These are phyloP conservation scores for Nansenia antarctica DNA, from an alignment of 2,113 vertebrate genomes.

Conservation along the genomic window DNA sequence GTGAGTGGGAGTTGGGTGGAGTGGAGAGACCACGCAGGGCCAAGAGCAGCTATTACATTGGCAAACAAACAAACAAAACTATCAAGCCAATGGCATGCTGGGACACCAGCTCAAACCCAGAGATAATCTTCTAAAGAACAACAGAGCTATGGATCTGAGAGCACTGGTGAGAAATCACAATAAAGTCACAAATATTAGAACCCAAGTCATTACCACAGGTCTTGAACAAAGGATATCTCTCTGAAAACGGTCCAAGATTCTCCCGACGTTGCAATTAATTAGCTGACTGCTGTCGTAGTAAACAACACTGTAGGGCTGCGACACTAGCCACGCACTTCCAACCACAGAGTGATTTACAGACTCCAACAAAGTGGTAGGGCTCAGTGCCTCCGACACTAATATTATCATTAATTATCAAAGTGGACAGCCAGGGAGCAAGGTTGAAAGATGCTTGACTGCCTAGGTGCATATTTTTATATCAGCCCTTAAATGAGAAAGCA, in stretches of 20 bases:
- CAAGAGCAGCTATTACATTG: background rate
- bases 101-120: background rate
- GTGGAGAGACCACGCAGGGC: background rate
- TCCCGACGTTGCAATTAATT: conserved; percentile 8
- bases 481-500: conserved; percentile 47
- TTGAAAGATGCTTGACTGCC: conserved; percentile 39
- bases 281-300: background rate
- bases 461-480: conserved; percentile 28
- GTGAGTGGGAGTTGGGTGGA: too few relatives aligned
- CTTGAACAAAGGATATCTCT: background rate
- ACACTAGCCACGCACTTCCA: background rate
- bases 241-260: background rate
- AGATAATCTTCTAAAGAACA: background rate
- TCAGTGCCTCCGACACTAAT: conserved; percentile 22
- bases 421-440: conserved; percentile 36
- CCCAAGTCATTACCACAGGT: background rate
- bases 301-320: background rate
- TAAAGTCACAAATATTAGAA: background rate
- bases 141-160: background rate
- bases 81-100: background rate
- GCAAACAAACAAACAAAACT: background rate
- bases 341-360: background rate
- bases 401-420: conserved; percentile 53
- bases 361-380: background rate
- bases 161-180: background rate